Evolutionary conservation across 2,113 vertebrate species (phyloP).

Genomic region (Nibea coibor): DNA sequence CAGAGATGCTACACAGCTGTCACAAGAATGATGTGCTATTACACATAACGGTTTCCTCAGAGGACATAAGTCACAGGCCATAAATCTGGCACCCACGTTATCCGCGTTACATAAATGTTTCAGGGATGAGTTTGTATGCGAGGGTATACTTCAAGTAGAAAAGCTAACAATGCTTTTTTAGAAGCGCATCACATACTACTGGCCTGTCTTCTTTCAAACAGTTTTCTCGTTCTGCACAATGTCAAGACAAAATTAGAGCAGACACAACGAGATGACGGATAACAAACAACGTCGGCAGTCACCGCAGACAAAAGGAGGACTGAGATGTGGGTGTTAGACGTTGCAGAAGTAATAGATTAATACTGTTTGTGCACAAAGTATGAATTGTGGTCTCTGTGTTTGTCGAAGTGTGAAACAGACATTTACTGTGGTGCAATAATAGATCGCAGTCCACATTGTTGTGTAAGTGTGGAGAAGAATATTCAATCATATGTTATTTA

Average conservation of each 20-base stretch:
- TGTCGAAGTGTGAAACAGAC: conserved; percentile 5
- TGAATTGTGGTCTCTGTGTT: not conserved
- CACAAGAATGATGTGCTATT: conserved; percentile 17
- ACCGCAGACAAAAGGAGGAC: conserved; percentile 16
- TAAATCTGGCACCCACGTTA: conserved; percentile 19
- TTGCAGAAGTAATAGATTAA: conserved; percentile 20
- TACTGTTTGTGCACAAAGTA: not conserved
- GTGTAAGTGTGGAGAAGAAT: conserved; percentile 3
- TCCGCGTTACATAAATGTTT: conserved; percentile 8
- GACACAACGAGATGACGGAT: conserved; percentile 33
- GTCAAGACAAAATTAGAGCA: conserved; percentile 43
- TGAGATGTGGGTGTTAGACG: conserved; percentile 6
- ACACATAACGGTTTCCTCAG: not conserved
- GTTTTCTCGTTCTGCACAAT: conserved; percentile 36
- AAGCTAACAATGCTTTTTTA: not conserved
- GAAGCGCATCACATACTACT: not conserved
- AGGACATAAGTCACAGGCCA: conserved; percentile 10
- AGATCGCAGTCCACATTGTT: not conserved
- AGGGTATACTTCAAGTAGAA: not conserved
- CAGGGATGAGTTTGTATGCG: not conserved
- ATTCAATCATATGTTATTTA: conserved; percentile 12
- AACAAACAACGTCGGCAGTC: conserved; percentile 34
- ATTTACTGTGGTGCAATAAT: not conserved
- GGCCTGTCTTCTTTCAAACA: not conserved
- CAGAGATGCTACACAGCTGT: conserved; percentile 27